Conservation (phyloP, 2,797 vertebrate genomes). For the Neosilurus hyrtlii region DNA sequence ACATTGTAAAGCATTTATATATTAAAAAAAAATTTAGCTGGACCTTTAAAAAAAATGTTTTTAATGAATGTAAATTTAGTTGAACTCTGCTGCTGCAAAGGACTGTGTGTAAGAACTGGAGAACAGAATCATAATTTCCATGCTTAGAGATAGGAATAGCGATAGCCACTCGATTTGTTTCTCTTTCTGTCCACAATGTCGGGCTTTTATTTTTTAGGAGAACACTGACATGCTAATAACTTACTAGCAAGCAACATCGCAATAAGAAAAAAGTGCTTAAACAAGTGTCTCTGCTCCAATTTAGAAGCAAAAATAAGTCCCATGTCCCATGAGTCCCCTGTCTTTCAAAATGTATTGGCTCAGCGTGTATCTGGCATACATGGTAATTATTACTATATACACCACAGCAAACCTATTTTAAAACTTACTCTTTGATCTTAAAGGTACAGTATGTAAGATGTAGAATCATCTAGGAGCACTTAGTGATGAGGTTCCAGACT, state of each 20-base stretch:
- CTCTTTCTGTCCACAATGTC: slow-evolving; percentile 34
- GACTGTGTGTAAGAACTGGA: not conserved
- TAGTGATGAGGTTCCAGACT: too few species aligned
- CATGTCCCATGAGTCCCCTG: not conserved
- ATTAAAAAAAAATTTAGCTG: too few species aligned
- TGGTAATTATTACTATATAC: not conserved
- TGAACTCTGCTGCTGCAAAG: not conserved
- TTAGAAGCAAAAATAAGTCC: slow-evolving; percentile 23
- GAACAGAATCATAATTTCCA: not conserved
- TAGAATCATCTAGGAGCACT: too few species aligned
- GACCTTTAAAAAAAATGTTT: too few species aligned
- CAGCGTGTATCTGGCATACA: not conserved
- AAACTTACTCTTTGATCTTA: not conserved
- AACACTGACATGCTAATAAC: not conserved
- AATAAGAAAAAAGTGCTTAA: not conserved
- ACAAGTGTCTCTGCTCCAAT: not conserved
- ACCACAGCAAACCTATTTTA: not conserved
- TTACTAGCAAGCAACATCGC: too few species aligned
- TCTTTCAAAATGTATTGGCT: not conserved
- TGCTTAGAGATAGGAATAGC: not conserved
- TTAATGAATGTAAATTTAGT: not conserved
- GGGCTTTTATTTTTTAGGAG: not conserved
- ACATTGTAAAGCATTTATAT: too few species aligned
- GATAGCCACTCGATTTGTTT: slow-evolving; percentile 29
- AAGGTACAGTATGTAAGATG: too few species aligned